Conservation (phyloP, 2,888 invertebrate genomes). For the Hymenopus coronatus region DNA sequence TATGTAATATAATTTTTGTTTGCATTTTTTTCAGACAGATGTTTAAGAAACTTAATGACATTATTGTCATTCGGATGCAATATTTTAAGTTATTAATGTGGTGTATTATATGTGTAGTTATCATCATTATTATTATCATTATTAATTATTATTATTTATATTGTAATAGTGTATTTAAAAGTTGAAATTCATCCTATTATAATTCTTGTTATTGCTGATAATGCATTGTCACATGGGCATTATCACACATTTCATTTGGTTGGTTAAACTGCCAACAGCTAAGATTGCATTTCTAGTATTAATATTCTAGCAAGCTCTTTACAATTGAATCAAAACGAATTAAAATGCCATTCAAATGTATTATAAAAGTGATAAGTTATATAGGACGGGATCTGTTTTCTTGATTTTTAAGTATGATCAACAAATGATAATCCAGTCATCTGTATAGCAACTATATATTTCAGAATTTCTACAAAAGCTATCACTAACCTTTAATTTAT, state of each 20-base stretch:
- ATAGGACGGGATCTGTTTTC: not conserved
- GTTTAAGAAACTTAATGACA: not conserved
- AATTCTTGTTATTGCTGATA: not conserved
- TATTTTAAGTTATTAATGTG: constrained; percentile 12
- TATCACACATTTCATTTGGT: not conserved
- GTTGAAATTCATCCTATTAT: constrained; percentile 3
- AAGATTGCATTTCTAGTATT: constrained; percentile 13
- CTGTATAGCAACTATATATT: not conserved
- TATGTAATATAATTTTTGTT: constrained; percentile 16
- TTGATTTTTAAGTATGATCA: not conserved
- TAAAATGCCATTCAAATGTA: not conserved
- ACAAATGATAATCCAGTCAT: not conserved
- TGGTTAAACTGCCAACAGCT: not conserved
- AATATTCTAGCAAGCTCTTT: not conserved
- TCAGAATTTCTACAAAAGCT: not conserved
- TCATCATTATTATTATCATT: not conserved
- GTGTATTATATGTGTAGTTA: constrained; percentile 19
- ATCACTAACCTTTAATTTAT: not conserved
- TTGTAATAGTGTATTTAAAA: constrained; percentile 12
- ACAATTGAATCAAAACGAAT: not conserved
- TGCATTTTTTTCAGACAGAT: constrained; percentile 1
- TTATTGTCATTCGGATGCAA: constrained; percentile 15
- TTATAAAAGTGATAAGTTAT: not conserved
- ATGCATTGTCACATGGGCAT: constrained; percentile 4
- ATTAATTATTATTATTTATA: constrained; percentile 20